Evolutionary conservation across 2,797 vertebrate species (phyloP), one percentile per base, ranked within the genome.

Genomic region (Sebastes steindachneri): DNA sequence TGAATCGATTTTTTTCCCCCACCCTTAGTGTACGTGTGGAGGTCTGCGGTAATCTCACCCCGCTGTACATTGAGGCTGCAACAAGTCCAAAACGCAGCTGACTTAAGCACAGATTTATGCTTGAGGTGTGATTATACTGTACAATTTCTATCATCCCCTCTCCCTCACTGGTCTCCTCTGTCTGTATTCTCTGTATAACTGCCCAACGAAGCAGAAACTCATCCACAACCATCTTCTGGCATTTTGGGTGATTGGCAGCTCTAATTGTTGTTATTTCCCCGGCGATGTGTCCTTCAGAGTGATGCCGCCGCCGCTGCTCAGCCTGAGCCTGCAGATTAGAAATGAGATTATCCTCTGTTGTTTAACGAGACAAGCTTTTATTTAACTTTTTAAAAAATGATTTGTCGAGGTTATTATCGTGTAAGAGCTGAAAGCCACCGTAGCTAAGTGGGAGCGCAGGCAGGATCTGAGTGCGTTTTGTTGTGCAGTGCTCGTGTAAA

Each of bases 241-340:
- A 84, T 89, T 91, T 78, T 85, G 67, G 41, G 35, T 93, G 92
- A 95, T 75, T 91, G 93, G 89, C 92, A 93, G 88, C 85, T 93
- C 81, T 93, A 93, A 94, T 94, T 93, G 90, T 88, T 90, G 83
- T 90, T 87, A 85, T 91, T 88, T 85, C 87, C 85, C 81, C 26
- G 7, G 78, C 31, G 69, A 84, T 69, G 80, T 89, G 85, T 86
- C 87, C 88, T 86, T 86, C 81, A 74, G 82, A 75, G 80, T 48
- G 17, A 48, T 48, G 17, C 45, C 68, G 11, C 48, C 10, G 29
- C 41, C 33, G 41, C 74, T 35, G 67, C 67, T 62, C 69, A 71
- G 60, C 29, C 72, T 7, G 37, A 86, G 72, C 55, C 53, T 17
- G 63, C 72, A 83, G 81, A 87, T 90, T 78, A 80, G 62, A 83